phyloP scores from a whole-genome alignment of 2,113 vertebrate species.

The Nothobranchius kuhntae region DNA sequence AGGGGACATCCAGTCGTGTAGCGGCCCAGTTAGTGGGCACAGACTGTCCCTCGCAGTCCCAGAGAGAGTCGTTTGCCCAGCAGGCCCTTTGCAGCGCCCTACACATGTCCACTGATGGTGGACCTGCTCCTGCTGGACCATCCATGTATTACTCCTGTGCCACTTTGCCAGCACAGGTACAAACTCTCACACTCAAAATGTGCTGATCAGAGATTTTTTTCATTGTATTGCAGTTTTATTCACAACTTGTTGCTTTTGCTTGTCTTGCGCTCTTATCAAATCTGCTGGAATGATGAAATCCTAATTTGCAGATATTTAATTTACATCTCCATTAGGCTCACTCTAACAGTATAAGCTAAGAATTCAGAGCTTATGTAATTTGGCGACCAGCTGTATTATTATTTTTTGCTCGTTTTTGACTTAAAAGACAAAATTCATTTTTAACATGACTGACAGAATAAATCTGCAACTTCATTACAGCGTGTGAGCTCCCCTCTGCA shows the following conservation, averaged over 20 bases:
- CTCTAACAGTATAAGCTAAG: constrained; percentile 12
- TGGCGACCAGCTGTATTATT: constrained; percentile 31
- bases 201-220: no score
- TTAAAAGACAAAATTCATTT: constrained; percentile 35
- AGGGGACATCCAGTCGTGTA: constrained; percentile 86
- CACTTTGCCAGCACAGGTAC: constrained; percentile 88
- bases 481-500: constrained; percentile 91
- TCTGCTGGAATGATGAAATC: no score
- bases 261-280: no score
- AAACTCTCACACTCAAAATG: background rate
- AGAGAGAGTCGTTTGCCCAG: constrained; percentile 88
- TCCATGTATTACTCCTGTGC: constrained; percentile 92
- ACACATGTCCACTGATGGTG: constrained; percentile 88
- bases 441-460: constrained; percentile 44
- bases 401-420: constrained; percentile 29
- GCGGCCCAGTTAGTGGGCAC: constrained; percentile 82
- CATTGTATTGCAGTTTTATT: no score
- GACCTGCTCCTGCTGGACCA: constrained; percentile 73
- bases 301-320: background rate
- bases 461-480: constrained; percentile 63
- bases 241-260: no score
- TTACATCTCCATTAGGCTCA: background rate
- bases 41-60: constrained; percentile 78
- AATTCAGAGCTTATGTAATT: constrained; percentile 25
- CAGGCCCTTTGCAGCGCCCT: constrained; percentile 91